Base-by-base conservation (phyloP, 2,797 vertebrate species). In the Epinephelus coioides region DNA sequence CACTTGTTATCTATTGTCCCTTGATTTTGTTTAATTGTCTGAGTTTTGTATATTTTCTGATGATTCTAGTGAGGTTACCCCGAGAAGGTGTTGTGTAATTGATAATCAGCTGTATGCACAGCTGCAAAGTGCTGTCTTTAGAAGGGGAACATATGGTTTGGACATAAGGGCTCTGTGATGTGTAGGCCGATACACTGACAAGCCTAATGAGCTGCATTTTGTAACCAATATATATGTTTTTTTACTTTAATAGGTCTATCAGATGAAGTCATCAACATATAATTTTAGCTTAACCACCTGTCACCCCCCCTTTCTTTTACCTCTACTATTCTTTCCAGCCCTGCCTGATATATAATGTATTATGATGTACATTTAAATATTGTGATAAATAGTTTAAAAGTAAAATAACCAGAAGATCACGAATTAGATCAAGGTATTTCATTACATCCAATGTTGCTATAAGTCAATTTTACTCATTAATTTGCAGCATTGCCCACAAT, bases 401-500 rank as follows among this genome's bases (percentile, higher is more conserved):
- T 23, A 17, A 55, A 63, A 63, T 14, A 63, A n/a, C 27, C 19
- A 53, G 18, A 65, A 14, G 34, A 6, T 6, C 1, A 34, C 9
- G n/a, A 76, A 23, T 57, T 34, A 44, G 15, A 44, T 56, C 6
- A 15, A 30, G 13, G 17, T 11, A 78, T 23, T 60, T 46, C 63
- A 67, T 67, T 19, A 51, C 63, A 74, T 21, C 8, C 50, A 62
- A 21, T n/a, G 23, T 11, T 43, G 23, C 30, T 18, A 18, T 11
- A 62, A 51, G 34, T 49, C 49, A n/a, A 3, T 46, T 50, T 15
- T 64, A 6, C 17, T 68, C 44, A 69, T 40, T 60, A 13, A 73
- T 60, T 43, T 44, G 1, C 25, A 27, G 2, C 34, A 25, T 53
- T 18, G 7, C 49, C 17, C 30, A 19, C n/a, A 6, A 7, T 61